A percentile compares a stretch with the other conserved stretches of the same genome.
Evolutionary conservation across 2,797 vertebrate genomes (phyloP).

Genomic region (Catharus ustulatus): DNA sequence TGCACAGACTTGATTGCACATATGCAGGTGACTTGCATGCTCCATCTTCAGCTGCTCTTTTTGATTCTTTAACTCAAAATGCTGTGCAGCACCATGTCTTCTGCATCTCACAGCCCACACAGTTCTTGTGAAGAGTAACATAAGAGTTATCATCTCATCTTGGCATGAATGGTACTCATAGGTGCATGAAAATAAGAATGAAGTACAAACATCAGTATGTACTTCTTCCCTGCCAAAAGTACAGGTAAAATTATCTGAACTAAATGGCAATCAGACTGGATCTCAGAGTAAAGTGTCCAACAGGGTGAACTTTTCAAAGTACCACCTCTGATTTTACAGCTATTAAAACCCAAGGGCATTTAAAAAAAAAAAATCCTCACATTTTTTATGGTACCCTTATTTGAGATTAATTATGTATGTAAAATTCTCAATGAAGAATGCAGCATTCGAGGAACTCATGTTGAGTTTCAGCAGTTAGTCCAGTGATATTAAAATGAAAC

Average conservation of each 20-base stretch:
- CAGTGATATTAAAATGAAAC: conserved; percentile 70
- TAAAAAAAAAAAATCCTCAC: conserved; percentile 46
- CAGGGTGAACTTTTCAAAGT: conserved; percentile 67
- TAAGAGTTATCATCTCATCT: neutral
- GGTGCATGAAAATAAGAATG: conserved; percentile 20
- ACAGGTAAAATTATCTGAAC: conserved; percentile 57
- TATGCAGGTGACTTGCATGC: neutral
- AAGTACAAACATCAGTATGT: neutral
- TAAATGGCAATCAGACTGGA: conserved; percentile 58
- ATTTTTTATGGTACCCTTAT: conserved; percentile 32
- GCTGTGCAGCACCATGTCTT: neutral
- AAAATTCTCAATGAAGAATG: conserved; percentile 47
- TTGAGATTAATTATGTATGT: conserved; percentile 58
- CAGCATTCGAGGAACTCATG: conserved; percentile 45
- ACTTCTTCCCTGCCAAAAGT: neutral
- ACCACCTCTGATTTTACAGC: conserved; percentile 56
- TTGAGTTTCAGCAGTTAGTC: conserved; percentile 69
- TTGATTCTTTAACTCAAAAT: neutral
- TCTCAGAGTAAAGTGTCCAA: conserved; percentile 60
- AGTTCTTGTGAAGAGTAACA: neutral
- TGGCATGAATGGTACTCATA: neutral
- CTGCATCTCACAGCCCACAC: neutral
- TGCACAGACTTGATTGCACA: neutral
- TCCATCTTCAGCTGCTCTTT: neutral
- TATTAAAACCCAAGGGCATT: conserved; percentile 44